Evolutionary conservation across 2,797 vertebrate genomes (phyloP).

Genomic region (Pyrocephalus nanus): DNA sequence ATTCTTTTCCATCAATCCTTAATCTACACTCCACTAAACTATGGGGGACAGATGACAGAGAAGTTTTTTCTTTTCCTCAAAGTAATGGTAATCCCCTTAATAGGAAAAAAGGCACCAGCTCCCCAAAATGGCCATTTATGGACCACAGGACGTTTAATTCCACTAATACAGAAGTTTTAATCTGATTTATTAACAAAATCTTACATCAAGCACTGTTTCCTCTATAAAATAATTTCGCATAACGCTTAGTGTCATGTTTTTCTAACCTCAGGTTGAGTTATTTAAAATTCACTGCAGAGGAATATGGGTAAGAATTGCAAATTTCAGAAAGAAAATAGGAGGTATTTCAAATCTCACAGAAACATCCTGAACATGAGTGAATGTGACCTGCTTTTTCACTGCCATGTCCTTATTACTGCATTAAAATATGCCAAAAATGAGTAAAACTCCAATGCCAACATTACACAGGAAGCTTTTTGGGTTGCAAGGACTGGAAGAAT

Average conservation of each 20-base stretch:
- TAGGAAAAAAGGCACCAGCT: neutral
- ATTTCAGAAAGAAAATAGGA: neutral
- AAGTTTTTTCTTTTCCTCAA: neutral
- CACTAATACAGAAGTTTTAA: neutral
- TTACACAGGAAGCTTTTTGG: neutral
- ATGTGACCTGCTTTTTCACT: neutral
- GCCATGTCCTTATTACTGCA: neutral
- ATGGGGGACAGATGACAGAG: neutral
- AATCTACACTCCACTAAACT: neutral
- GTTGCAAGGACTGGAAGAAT: neutral
- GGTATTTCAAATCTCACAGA: neutral
- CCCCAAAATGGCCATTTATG: neutral
- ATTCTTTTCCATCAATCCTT: neutral
- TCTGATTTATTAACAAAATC: neutral
- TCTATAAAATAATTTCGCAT: neutral
- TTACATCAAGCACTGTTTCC: neutral
- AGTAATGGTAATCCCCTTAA: neutral
- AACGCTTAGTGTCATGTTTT: neutral
- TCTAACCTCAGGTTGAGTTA: neutral
- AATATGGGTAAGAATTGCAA: neutral
- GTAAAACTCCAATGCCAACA: neutral
- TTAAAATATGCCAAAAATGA: neutral
- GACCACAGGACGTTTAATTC: neutral
- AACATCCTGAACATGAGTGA: neutral
- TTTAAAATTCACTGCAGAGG: neutral